A percentile compares a stretch with the other conserved stretches of the same genome.
phyloP scores from a whole-genome alignment of 2,113 vertebrate genomes.

The Emydocephalus ijimae region DNA sequence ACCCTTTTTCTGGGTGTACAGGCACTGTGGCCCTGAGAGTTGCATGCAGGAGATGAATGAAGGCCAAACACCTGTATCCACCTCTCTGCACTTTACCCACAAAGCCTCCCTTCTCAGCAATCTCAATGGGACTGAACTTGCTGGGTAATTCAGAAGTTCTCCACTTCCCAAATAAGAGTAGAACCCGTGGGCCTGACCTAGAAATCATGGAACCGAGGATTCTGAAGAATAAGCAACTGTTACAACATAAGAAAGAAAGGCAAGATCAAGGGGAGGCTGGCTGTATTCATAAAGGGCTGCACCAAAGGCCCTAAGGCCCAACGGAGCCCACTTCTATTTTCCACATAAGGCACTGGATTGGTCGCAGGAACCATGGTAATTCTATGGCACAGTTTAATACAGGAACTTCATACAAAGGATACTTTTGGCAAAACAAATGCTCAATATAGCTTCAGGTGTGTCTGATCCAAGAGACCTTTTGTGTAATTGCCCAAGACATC shows the following conservation, averaged over 20 bases:
- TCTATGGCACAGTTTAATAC: background rate
- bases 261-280: background rate
- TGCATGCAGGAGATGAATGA: background rate
- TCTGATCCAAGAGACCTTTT: background rate
- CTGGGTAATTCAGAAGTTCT: background rate
- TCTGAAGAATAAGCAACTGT: background rate
- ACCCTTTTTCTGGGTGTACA: background rate
- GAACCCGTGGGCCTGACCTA: background rate
- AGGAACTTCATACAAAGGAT: background rate
- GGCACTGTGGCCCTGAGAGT: background rate
- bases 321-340: background rate
- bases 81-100: background rate
- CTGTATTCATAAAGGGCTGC: background rate
- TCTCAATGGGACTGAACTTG: background rate
- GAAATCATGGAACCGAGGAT: background rate
- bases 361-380: background rate
- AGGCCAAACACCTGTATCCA: background rate
- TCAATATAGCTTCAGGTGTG: background rate
- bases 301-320: background rate
- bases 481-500: background rate
- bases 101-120: background rate
- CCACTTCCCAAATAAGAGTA: background rate
- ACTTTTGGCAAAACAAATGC: background rate
- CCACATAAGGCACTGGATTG: background rate
- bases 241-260: background rate